Percentiles rank a stretch among this genome's conserved stretches.
These are phyloP conservation scores for Lepeophtheirus nordmannii DNA, from an alignment of 2,888 invertebrate genomes.

Conservation along the genomic window DNA sequence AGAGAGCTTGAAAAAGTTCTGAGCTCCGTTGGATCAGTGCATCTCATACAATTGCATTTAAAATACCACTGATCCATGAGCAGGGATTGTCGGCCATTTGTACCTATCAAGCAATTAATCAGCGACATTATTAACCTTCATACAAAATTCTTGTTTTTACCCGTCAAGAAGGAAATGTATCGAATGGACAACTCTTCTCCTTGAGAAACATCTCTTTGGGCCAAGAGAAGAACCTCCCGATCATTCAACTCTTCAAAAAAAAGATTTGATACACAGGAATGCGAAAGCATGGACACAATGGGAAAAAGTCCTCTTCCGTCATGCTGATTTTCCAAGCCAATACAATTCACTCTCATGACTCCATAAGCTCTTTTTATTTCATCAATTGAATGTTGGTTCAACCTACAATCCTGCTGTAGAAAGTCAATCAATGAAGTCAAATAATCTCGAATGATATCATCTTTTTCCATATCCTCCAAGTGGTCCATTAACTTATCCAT, in stretches of 20 bases:
- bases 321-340: not conserved
- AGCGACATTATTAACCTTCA: not conserved
- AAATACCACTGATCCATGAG: not conserved
- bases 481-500: slow-evolving; percentile 1
- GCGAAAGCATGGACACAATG: not conserved
- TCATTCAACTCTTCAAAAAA: not conserved
- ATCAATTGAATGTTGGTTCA: not conserved
- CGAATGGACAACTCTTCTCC: not conserved
- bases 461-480: not conserved
- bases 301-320: not conserved
- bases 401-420: no score
- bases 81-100: not conserved
- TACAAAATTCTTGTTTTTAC: not conserved
- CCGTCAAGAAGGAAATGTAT: not conserved
- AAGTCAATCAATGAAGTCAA: not conserved
- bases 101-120: not conserved
- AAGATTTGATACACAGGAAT: not conserved
- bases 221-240: not conserved
- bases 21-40: not conserved
- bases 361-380: not conserved
- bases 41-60: not conserved
- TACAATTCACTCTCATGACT: not conserved
- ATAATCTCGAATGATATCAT: not conserved
- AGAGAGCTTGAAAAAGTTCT: not conserved
- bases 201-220: not conserved